Evolutionary conservation across 2,888 invertebrate species (phyloP).

Genomic region (Pachymerium ferrugineum): DNA sequence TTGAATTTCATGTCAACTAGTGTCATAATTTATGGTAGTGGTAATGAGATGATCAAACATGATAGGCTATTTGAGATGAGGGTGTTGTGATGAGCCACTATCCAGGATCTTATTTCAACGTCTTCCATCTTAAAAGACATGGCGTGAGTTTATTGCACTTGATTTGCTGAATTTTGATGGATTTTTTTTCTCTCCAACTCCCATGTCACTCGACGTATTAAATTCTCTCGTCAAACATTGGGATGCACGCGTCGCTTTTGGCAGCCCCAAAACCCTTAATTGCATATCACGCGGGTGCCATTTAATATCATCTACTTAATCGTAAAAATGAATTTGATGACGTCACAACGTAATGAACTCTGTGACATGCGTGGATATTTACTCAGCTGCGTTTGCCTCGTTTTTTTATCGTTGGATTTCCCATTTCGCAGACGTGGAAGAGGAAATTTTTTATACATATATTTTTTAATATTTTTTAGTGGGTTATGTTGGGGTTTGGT

Average conservation of each 20-base stretch:
- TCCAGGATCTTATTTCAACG: background rate
- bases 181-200: too few relatives aligned
- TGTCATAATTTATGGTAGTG: background rate
- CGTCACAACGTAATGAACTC: slow-evolving; percentile 11
- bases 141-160: background rate
- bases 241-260: slow-evolving; percentile 9
- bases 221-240: background rate
- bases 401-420: slow-evolving; percentile 7
- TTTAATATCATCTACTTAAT: background rate
- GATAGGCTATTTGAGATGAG: background rate
- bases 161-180: slow-evolving; percentile 6
- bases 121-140: background rate
- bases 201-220: too few relatives aligned
- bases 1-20: background rate
- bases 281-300: background rate
- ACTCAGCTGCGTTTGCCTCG: background rate
- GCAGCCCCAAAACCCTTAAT: background rate
- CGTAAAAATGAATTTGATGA: slow-evolving; percentile 7
- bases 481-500: background rate
- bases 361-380: slow-evolving; percentile 21
- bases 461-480: background rate
- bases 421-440: background rate
- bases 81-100: background rate
- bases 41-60: background rate
- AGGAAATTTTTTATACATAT: background rate